Evolutionary conservation across 1,140 invertebrate genomes (phyloP), one percentile per base, ranked within the genome.

Genomic region (Drosophila carrolli): DNA sequence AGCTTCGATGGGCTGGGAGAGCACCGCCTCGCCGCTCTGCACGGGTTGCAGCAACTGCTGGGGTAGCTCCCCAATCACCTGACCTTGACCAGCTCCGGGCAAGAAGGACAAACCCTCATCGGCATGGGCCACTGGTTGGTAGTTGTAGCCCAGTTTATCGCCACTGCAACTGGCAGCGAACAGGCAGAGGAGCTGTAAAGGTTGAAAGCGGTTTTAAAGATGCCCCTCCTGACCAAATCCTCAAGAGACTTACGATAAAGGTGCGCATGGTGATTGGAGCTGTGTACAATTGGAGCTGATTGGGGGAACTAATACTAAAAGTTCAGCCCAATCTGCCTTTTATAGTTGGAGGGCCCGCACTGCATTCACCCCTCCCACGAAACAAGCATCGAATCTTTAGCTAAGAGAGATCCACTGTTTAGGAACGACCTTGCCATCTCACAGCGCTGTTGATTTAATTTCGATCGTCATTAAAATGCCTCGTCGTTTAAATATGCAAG

Each of bases 71-170:
- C 27, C 48, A 35, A 50, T 50, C 48, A 50, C n/a, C 35, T 78
- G 40, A 7, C 47, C 67, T 55, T 75, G 37, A 14, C 66, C 66
- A 6, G 43, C 60, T 58, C 77, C 77, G 11, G 90, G 77, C 37
- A 57, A 47, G 54, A 91, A 90, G 1, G 90, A 86, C 0, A 90
- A 56, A 23, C 90, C 86, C 54, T 86, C 79, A n/a, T 78, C 74
- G 5, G 83, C 77, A 38, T 90, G 83, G 2, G 57, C 78, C 19
- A 81, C 75, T 1, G 85, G 90, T 27, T 90, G 82, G 40, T 91
- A 91, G 67, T 90, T 90, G 55, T 91, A 91, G 58, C 82, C 90
- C 48, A 88, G 43, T 19, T 86, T 79, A 32, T 91, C 85, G 50
- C 77, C 89, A 58, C 55, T 68, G 60, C 83, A 88, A 40, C 73